phyloP scores from a whole-genome alignment of 2,113 vertebrate species.

The Indri indri region DNA sequence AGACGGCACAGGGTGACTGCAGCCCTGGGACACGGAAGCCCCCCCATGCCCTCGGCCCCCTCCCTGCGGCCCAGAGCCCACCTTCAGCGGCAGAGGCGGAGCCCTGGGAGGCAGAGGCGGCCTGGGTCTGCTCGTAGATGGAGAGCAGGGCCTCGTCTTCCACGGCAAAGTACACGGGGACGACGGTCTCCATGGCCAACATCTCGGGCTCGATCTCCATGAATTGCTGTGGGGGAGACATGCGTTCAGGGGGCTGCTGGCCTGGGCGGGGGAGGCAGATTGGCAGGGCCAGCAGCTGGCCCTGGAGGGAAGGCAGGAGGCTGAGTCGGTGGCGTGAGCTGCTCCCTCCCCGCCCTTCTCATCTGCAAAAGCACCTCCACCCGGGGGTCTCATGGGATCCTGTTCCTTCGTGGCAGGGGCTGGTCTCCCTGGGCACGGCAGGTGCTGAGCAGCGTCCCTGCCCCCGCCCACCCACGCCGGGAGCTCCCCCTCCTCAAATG shows the following conservation, averaged over 20 bases:
- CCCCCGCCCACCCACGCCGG: no score
- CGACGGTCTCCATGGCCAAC: constrained; percentile 95
- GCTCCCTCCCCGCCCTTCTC: not conserved
- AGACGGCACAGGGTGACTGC: accelerated
- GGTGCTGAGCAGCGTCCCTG: no score
- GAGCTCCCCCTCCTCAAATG: not conserved
- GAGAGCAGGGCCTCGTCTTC: constrained; percentile 96
- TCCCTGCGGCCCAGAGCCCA: constrained; percentile 82
- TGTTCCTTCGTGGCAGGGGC: accelerated
- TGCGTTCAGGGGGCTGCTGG: accelerated
- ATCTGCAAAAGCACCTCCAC: not conserved
- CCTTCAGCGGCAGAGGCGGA: constrained; percentile 96
- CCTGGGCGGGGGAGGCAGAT: accelerated
- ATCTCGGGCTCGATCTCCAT: constrained; percentile 99
- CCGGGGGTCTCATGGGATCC: not conserved
- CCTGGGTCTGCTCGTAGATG: constrained; percentile 95
- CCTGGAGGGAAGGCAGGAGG: not conserved
- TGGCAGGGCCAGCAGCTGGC: not conserved
- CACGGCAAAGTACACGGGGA: constrained; percentile 97
- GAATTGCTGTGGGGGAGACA: constrained; percentile 91
- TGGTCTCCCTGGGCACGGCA: no score
- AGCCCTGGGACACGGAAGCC: no score
- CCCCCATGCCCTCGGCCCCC: accelerated
- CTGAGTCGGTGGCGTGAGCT: not conserved
- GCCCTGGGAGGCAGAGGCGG: constrained; percentile 93